Base-by-base conservation (phyloP, 2,113 vertebrate species). In the Trachemys scripta region DNA sequence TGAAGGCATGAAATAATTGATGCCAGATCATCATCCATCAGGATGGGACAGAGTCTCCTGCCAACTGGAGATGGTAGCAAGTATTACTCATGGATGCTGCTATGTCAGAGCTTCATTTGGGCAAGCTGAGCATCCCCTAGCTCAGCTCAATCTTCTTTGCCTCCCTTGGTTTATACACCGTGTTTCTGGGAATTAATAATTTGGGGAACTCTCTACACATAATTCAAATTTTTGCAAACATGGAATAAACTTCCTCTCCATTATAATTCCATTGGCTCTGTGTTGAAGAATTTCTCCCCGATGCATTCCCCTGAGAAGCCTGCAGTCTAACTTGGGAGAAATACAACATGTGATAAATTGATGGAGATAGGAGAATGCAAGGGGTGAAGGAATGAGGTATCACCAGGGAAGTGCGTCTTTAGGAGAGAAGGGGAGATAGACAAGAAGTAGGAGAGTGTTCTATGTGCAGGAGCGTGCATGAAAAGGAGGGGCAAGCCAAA, bases 311-410 rank as follows among this genome's bases (percentile, higher is more conserved):
- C 29, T 8, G 14, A 35, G 62, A 69, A n/a, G 62, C 62, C 62
- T n/a, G 7, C 16, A 69, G 31, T 69, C 62, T 69, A 69, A 35
- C 35, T n/a, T 69, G 35, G 14, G 31, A 9, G 8, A 35, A 69
- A n/a, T n/a, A n/a, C 8, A 69, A 16, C 65, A 69, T 19, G 19
- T n/a, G 19, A 16, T 94, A 92, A 76, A 97, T 95, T 79, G 93
- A 88, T 80, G 91, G 96, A 56, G 84, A 24, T 31, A 31, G 38
- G n/a, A 45, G 78, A 47, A 49, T 24, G 76, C 11, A 69, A 20
- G 3, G 35, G 35, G 65, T n/a, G 65, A 69, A 69, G 65, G 47
- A 50, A 80, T 45, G 45, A 31, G 16, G 78, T 20, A 10, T 47
- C 24, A 31, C 42, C 24, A 27, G 45, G 35, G 81, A 38, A n/a